phyloP scores from a whole-genome alignment of 2,113 vertebrate genomes.

The Carassius auratus region DNA sequence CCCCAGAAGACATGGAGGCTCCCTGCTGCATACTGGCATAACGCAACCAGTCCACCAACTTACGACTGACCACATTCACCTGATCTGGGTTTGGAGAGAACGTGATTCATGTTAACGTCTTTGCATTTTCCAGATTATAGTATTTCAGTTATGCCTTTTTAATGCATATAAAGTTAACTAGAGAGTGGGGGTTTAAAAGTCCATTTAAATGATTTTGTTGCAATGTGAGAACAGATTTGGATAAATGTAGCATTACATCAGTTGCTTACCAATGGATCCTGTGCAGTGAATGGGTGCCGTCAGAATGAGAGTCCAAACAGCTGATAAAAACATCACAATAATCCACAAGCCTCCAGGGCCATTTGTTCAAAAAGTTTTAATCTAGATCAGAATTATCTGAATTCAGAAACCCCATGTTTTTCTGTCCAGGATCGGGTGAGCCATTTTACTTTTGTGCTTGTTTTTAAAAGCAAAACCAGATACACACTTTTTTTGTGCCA shows the following conservation, averaged over 20 bases:
- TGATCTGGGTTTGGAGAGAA: slow-evolving; percentile 77
- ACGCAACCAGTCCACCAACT: slow-evolving; percentile 90
- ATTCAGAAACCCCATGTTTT: too few species aligned
- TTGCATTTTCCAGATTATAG: neutral
- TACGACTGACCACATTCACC: slow-evolving; percentile 79
- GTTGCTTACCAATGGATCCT: neutral
- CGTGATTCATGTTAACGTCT: neutral
- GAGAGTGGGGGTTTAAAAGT: slow-evolving; percentile 2
- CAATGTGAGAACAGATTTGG: neutral
- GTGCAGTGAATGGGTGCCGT: neutral
- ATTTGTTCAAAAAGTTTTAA: too few species aligned
- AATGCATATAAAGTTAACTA: neutral
- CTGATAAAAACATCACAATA: neutral
- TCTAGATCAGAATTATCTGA: too few species aligned
- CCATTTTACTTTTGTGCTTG: too few species aligned
- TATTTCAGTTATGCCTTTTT: neutral
- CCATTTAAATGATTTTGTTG: neutral
- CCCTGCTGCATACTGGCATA: slow-evolving; percentile 88
- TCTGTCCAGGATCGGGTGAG: too few species aligned
- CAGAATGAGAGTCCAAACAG: too few species aligned
- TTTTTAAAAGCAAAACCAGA: too few species aligned
- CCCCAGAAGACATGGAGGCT: slow-evolving; percentile 70
- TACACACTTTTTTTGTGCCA: too few species aligned
- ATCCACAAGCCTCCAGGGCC: neutral
- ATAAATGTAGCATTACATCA: too few species aligned